phyloP scores from a whole-genome alignment of 2,888 invertebrate genomes.

The Apamea sordens region DNA sequence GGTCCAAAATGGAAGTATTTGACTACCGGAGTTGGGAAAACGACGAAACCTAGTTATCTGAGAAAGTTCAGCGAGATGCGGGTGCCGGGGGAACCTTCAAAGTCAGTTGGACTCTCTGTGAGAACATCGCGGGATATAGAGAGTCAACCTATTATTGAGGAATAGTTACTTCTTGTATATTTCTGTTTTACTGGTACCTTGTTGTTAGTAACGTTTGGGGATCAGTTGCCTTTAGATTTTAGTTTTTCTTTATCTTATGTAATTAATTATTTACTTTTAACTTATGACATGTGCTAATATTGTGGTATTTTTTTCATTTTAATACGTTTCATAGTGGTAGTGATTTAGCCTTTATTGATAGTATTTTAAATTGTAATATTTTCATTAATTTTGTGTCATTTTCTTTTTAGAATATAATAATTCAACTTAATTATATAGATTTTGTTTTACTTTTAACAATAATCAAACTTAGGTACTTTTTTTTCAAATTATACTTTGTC shows the following conservation, averaged over 20 bases:
- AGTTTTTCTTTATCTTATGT: background rate
- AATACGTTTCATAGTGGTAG: background rate
- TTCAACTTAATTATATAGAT: background rate
- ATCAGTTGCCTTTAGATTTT: background rate
- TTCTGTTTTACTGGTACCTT: slow-evolving; percentile 11
- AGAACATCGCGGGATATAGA: background rate
- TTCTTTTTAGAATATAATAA: background rate
- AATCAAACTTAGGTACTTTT: background rate
- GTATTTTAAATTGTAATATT: no score
- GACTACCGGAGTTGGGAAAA: slow-evolving; percentile 35
- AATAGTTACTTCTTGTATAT: slow-evolving; percentile 2
- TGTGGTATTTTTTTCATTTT: slow-evolving; percentile 3
- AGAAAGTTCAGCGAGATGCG: slow-evolving; percentile 67
- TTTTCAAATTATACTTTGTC: background rate
- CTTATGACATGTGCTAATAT: background rate
- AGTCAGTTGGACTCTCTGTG: background rate
- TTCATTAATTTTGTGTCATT: background rate
- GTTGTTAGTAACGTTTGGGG: background rate
- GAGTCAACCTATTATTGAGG: background rate
- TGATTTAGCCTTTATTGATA: background rate
- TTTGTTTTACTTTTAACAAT: slow-evolving; percentile 11
- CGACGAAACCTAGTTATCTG: slow-evolving; percentile 65
- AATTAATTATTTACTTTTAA: background rate
- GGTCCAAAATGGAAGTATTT: slow-evolving; percentile 78
- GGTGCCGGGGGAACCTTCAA: background rate